Percentiles rank a stretch among this genome's conserved stretches.
Conservation (phyloP, 2,113 vertebrate species). For the Neomonachus schauinslandi region DNA sequence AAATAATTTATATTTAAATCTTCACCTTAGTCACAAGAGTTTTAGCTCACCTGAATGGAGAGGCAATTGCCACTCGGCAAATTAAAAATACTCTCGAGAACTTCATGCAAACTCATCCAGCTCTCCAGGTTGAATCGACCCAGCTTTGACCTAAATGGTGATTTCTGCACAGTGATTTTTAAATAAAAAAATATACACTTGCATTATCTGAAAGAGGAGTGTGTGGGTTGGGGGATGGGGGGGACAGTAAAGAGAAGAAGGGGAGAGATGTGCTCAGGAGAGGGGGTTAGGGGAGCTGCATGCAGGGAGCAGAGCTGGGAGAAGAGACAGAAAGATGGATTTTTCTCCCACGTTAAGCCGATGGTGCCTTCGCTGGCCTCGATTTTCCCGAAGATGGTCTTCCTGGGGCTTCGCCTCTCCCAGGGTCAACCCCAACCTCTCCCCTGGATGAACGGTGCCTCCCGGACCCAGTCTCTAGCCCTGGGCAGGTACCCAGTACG, state of each 20-base stretch:
- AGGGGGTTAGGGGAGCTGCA: accelerated
- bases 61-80: not conserved
- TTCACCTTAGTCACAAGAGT: not conserved
- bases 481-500: not conserved
- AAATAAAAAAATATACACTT: not conserved
- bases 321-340: not conserved
- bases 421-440: not conserved
- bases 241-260: not conserved
- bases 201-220: not conserved
- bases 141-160: not conserved
- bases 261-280: accelerated
- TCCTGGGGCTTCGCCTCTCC: not conserved
- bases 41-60: not conserved
- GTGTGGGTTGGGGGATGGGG: not conserved
- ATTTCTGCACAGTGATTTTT: not conserved
- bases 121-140: not conserved
- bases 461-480: not conserved
- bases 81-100: not conserved
- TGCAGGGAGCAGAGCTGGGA: not conserved
- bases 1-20: conserved; percentile 37
- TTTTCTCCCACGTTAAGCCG: not conserved
- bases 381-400: not conserved
- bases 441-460: not conserved
- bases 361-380: not conserved
- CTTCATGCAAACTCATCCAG: not conserved